These are phyloP conservation scores for Huso huso DNA, from an alignment of 2,797 vertebrate species.

Conservation along the genomic window DNA sequence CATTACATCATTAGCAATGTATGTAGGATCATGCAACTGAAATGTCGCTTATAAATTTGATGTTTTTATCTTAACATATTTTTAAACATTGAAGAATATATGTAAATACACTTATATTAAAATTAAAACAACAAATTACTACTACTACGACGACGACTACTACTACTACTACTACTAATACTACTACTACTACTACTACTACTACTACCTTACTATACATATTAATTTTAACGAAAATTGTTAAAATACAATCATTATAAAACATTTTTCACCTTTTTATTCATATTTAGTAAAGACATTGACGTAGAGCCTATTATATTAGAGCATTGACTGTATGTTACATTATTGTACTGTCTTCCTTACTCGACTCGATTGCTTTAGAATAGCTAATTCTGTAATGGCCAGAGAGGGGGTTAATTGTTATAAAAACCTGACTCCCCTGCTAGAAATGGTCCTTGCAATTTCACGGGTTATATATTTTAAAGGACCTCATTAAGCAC, in stretches of 20 bases:
- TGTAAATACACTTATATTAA: no score
- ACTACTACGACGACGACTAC: no score
- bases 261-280: no score
- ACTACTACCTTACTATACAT: no score
- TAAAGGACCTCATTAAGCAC: conserved; percentile 84
- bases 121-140: no score
- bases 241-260: no score
- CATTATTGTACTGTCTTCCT: conserved; percentile 31
- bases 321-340: conserved; percentile 42
- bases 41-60: conserved; percentile 18
- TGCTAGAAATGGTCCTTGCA: conserved; percentile 69
- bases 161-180: no score
- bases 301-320: conserved; percentile 4
- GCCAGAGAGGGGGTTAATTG: conserved; percentile 73
- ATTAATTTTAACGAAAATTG: no score
- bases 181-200: no score
- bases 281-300: not conserved
- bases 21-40: not conserved
- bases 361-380: conserved; percentile 68
- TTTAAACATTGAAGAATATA: not conserved
- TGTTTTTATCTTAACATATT: conserved; percentile 41
- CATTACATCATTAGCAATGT: not conserved
- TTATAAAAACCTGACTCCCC: conserved; percentile 56
- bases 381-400: conserved; percentile 72
- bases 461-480: conserved; percentile 95